Percentiles rank a stretch among this genome's conserved stretches.
Evolutionary conservation across 2,113 vertebrate species (phyloP).

Genomic region (Ginglymostoma cirratum): DNA sequence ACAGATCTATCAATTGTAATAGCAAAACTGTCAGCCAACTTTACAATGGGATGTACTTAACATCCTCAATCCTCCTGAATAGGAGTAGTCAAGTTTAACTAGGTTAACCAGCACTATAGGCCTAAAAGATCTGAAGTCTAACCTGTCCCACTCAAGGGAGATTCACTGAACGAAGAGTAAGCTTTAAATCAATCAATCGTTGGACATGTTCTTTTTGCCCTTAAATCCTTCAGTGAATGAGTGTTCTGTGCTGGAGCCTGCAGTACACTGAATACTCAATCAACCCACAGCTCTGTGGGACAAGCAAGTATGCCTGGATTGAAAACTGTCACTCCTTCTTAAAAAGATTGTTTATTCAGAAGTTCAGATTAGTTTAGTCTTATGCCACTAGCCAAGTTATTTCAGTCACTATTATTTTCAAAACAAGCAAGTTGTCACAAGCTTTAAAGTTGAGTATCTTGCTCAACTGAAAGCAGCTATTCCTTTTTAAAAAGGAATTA

Average conservation of each 20-base stretch:
- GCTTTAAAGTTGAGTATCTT: background rate
- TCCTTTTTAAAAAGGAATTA: background rate
- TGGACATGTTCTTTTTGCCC: background rate
- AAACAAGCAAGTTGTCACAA: background rate
- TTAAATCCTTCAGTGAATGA: background rate
- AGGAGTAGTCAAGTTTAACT: background rate
- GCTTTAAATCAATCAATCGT: background rate
- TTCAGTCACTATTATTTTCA: background rate
- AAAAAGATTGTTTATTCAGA: background rate
- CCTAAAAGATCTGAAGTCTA: background rate
- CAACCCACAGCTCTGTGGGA: background rate
- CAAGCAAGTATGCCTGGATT: background rate
- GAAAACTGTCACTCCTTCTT: background rate
- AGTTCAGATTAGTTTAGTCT: background rate
- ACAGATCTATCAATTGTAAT: background rate
- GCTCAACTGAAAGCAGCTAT: background rate
- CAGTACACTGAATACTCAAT: background rate
- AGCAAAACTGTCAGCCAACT: background rate
- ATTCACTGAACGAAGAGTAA: background rate
- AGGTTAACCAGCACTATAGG: no score
- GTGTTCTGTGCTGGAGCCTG: background rate
- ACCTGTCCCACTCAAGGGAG: background rate
- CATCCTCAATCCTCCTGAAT: background rate
- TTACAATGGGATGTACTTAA: background rate
- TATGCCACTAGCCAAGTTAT: background rate